Conservation (phyloP, 92 coral and sea anemone genomes). For the Zoanthus gigantus region DNA sequence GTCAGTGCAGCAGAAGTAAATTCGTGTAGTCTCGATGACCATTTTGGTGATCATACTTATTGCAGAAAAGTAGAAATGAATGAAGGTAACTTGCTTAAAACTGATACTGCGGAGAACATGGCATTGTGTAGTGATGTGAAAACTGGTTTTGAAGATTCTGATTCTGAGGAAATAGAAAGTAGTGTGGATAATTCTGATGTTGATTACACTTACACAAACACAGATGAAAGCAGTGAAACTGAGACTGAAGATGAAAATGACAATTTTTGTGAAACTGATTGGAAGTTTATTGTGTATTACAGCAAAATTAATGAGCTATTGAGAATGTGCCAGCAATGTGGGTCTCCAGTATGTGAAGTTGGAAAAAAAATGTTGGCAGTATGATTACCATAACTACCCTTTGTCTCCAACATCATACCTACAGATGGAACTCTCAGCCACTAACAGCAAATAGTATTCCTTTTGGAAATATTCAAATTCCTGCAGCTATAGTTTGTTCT, state of each 20-base stretch:
- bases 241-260: slow-evolving; percentile 11
- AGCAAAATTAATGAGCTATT: slow-evolving; percentile 6
- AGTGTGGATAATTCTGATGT: not conserved
- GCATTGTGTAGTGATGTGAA: slow-evolving; percentile 9
- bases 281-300: slow-evolving; percentile 1
- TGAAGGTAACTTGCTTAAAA: not conserved
- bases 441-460: slow-evolving; percentile 17
- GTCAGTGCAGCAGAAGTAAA: slow-evolving; percentile 17
- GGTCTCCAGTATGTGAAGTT: not conserved
- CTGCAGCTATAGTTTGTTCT: slow-evolving; percentile 33
- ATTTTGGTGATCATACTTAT: slow-evolving; percentile 18
- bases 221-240: slow-evolving; percentile 10
- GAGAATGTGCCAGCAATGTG: slow-evolving; percentile 14
- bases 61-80: slow-evolving; percentile 11
- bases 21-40: slow-evolving; percentile 16
- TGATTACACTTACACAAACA: slow-evolving; percentile 1
- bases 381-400: slow-evolving; percentile 25
- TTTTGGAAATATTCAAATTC: slow-evolving; percentile 22
- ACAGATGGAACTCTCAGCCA: slow-evolving; percentile 31
- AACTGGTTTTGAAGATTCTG: slow-evolving; percentile 13
- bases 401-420: slow-evolving; percentile 33
- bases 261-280: slow-evolving; percentile 6
- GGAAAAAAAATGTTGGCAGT: slow-evolving; percentile 4
- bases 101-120: slow-evolving; percentile 1
- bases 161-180: not conserved